Base-by-base conservation (phyloP, 2,797 vertebrate species). In the Rhinella marina region DNA sequence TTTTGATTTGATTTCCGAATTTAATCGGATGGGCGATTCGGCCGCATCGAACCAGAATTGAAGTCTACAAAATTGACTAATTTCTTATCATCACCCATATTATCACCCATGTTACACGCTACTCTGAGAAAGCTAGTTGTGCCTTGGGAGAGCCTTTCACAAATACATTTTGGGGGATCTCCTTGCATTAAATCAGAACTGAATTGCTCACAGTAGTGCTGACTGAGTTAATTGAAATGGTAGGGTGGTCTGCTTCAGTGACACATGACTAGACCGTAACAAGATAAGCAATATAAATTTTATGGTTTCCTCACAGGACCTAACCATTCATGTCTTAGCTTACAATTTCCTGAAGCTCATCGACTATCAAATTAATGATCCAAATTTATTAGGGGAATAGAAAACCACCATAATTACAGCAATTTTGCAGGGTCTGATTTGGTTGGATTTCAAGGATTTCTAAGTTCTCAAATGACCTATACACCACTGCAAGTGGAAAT, bases 261-360 rank as follows among this genome's bases (percentile, higher is more conserved):
- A 83, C 50, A 77, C 73, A 77, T 77, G 73, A 77, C 73, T 54
- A 25, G 73, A 23, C 73, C 6, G 21, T 77, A 77, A 77, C 73
- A 77, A 77, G 73, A 77, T 54, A 25, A 77, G 73, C 73, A 77
- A 54, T 77, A 77, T 75, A 14, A 25, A 54, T 75, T 77, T 77
- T 54, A 77, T 77, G 73, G 73, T 54, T 77, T 77, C 73, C 73
- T 77, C 73, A 25, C 73, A 54, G 73, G 73, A 54, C 50, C 73
- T 54, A 77, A 77, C 73, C 73, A 77, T 52, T 77, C 73, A 77
- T 54, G 73, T 77, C 73, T 77, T 77, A 77, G 73, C 48, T 77
- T 77, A 77, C 73, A 77, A 77, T 77, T 54, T 77, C 73, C 50
- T 77, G 48, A 77, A 77, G 73, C 73, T 77, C 73, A 77, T 77